Conservation (phyloP, 2,888 invertebrate species). For the Maniola hyperantus region DNA sequence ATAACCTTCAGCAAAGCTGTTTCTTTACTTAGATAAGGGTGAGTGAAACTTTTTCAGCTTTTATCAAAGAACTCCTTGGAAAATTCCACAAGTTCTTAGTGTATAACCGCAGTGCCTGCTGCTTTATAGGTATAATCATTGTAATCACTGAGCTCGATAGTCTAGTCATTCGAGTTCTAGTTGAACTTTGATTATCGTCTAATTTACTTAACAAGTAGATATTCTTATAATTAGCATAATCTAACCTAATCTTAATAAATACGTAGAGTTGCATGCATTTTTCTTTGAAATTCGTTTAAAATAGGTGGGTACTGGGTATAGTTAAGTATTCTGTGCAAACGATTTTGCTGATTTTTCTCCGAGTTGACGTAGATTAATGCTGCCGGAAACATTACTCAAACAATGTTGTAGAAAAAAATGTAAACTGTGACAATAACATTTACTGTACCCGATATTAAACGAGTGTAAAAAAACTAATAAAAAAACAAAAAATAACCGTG, state of each 20-base stretch:
- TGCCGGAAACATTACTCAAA: constrained; percentile 12
- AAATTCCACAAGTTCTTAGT: background rate
- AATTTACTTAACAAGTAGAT: constrained; percentile 9
- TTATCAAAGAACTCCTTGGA: background rate
- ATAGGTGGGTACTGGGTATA: too few relatives aligned
- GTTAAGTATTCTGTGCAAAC: background rate
- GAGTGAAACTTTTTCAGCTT: too few relatives aligned
- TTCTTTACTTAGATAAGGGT: too few relatives aligned
- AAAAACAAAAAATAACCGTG: too few relatives aligned
- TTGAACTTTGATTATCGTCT: constrained; percentile 17
- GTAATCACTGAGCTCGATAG: constrained; percentile 27
- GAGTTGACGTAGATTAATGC: constrained; percentile 7
- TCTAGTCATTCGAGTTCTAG: constrained; percentile 19
- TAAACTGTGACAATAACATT: constrained; percentile 2
- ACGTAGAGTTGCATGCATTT: too few relatives aligned
- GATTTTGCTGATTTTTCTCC: background rate
- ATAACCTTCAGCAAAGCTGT: too few relatives aligned
- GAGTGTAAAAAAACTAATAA: too few relatives aligned
- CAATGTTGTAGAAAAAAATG: constrained; percentile 4
- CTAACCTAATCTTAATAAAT: background rate
- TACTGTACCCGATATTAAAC: too few relatives aligned
- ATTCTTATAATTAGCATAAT: too few relatives aligned
- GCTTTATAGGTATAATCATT: constrained; percentile 24
- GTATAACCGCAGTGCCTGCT: background rate
- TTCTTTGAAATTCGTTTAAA: too few relatives aligned